phyloP scores from a whole-genome alignment of 2,797 vertebrate species.

The Huso huso region DNA sequence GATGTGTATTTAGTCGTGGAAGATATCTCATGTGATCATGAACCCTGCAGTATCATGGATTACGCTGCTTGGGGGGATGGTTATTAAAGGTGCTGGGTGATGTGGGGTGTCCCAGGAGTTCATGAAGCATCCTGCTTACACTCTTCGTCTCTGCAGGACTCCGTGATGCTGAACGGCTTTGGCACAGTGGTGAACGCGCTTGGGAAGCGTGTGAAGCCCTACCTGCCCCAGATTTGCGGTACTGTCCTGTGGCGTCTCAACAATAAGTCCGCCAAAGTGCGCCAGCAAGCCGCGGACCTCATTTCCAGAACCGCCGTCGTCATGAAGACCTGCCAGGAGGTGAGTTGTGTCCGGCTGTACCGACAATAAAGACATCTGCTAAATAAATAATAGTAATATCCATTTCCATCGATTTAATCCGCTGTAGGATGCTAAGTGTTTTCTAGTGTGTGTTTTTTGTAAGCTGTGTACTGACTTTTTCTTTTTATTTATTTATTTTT shows the following conservation, averaged over 20 bases:
- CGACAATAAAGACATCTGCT: too few species aligned
- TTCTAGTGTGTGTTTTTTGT: background rate
- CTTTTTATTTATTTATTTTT: too few species aligned
- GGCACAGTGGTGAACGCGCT: slow-evolving; percentile 97
- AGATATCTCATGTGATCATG: too few species aligned
- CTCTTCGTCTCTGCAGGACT: slow-evolving; percentile 65
- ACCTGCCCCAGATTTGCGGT: slow-evolving; percentile 97
- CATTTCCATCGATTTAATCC: too few species aligned
- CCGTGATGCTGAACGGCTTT: slow-evolving; percentile 97
- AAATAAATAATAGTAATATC: too few species aligned
- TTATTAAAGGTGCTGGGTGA: slow-evolving; percentile 50
- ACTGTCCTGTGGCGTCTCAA: slow-evolving; percentile 97
- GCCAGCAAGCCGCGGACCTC: slow-evolving; percentile 95
- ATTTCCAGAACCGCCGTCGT: slow-evolving; percentile 97
- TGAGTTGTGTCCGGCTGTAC: slow-evolving; percentile 27
- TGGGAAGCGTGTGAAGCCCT: slow-evolving; percentile 94
- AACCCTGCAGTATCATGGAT: too few species aligned
- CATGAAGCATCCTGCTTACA: too few species aligned
- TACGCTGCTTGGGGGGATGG: slow-evolving; percentile 45
- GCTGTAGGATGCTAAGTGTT: background rate
- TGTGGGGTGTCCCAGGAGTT: slow-evolving; percentile 20
- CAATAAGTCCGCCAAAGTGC: slow-evolving; percentile 97
- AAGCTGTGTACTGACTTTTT: background rate
- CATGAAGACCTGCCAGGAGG: slow-evolving; percentile 99
- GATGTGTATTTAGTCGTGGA: too few species aligned